Evolutionary conservation across 2,113 vertebrate species (phyloP), one percentile per base, ranked within the genome.

Genomic region (Alces alces): DNA sequence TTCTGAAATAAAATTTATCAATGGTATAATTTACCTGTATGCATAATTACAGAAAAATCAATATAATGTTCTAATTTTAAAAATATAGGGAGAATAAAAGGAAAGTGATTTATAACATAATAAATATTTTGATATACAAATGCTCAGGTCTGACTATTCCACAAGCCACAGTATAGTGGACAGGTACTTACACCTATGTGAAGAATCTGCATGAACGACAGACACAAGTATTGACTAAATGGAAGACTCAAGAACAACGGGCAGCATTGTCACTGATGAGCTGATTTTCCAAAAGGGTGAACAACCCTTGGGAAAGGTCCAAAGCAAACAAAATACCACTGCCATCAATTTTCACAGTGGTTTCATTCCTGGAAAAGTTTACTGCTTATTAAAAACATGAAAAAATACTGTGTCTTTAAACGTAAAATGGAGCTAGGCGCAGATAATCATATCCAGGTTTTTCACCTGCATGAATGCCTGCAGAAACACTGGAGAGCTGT

Each of bases 371-470:
- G 78, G 78, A 80, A 94, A 97, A 95, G 93, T 86, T 11, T 14
- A 82, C 25, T 25, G 50, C 43, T 91, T 94, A 95, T 39, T 86
- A 95, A 96, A 87, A 84, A 89, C 57, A 92, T 55, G 52, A 19
- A 57, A 92, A 92, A 87, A 54, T 82, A 64, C 47, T 58, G 39
- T 84, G 1, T 92, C 47, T 92, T 96, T 92, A 93, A 95, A 87
- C 43, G 30, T 76, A 87, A 61, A 61, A 95, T 66, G 43, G 39
- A 87, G 23, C 80, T 96, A 93, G 39, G 30, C 66, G n/a, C 30
- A 58, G 45, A 76, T 95, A 92, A 97, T 96, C 58, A 90, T 80
- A 96, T 96, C 23, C 86, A 95, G 83, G 83, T 33, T 94, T 95
- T 94, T 70, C 23, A 93, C 47, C 58, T 54, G 27, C 5, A 5